Conservation (phyloP, 2,113 vertebrate species). For the Psittacara wagleri region DNA sequence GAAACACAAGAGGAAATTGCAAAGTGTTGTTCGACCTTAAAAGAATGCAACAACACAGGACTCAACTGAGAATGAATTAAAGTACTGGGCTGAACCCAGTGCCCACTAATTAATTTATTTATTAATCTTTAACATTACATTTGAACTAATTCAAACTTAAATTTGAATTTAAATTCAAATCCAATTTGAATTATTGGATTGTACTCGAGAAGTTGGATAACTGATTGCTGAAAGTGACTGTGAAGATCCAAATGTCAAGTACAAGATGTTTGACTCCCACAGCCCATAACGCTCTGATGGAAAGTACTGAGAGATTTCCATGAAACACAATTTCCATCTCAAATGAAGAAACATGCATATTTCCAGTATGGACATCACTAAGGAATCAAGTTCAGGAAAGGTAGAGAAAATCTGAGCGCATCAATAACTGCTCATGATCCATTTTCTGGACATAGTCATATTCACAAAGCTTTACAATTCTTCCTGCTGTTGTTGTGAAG, state of each 20-base stretch:
- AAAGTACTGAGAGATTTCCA: not conserved
- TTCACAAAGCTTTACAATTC: not conserved
- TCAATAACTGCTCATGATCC: not conserved
- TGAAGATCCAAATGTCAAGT: not conserved
- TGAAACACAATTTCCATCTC: not conserved
- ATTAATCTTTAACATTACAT: not conserved
- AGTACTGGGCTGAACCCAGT: not conserved
- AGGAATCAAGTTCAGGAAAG: not conserved
- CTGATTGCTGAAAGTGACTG: not conserved
- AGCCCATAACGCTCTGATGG: not conserved
- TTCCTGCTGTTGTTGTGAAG: not conserved
- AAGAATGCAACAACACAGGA: not conserved
- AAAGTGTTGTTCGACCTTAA: not conserved
- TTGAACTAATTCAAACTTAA: not conserved
- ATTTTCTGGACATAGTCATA: not conserved
- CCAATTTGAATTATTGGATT: not conserved
- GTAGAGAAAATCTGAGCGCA: not conserved
- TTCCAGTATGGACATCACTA: not conserved
- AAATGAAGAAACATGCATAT: not conserved
- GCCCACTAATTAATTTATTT: no score
- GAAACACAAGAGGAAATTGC: not conserved
- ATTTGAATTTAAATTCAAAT: not conserved
- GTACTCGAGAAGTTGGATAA: not conserved
- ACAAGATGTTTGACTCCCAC: not conserved
- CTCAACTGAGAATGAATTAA: not conserved